Evolutionary conservation across 2,113 vertebrate genomes (phyloP).

Genomic region (Tricholaema leucomelas): DNA sequence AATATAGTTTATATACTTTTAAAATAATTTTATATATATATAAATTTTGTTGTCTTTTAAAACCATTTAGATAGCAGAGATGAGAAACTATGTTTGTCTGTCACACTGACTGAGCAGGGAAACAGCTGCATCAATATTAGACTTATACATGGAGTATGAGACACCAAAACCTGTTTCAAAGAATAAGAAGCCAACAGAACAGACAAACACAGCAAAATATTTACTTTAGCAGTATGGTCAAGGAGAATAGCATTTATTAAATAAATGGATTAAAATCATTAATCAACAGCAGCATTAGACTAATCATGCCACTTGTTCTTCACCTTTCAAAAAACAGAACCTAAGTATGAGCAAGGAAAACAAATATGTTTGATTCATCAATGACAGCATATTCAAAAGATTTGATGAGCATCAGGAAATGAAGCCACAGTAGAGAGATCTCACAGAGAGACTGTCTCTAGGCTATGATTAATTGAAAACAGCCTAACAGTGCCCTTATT

Average conservation of each 20-base stretch:
- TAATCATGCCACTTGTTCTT: not conserved
- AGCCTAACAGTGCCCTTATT: not conserved
- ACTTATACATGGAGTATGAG: not conserved
- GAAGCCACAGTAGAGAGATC: not conserved
- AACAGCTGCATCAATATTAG: not conserved
- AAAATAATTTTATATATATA: not conserved
- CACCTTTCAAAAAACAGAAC: not conserved
- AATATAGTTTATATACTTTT: too few species aligned
- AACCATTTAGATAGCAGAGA: not conserved
- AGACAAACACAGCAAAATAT: not conserved
- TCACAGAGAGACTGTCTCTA: not conserved
- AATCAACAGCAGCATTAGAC: conserved; percentile 11
- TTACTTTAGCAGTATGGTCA: not conserved
- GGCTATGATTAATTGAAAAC: not conserved
- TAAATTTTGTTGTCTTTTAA: not conserved
- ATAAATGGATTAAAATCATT: conserved; percentile 11
- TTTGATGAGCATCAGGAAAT: not conserved
- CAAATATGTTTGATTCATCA: not conserved
- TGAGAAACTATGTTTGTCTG: not conserved
- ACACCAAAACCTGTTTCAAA: not conserved
- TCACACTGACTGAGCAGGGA: not conserved
- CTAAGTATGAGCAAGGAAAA: not conserved
- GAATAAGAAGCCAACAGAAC: not conserved
- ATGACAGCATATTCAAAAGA: not conserved
- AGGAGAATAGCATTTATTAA: conserved; percentile 9